Conservation (phyloP, 92 coral and sea anemone genomes). For the Virgularia gustaviana region DNA sequence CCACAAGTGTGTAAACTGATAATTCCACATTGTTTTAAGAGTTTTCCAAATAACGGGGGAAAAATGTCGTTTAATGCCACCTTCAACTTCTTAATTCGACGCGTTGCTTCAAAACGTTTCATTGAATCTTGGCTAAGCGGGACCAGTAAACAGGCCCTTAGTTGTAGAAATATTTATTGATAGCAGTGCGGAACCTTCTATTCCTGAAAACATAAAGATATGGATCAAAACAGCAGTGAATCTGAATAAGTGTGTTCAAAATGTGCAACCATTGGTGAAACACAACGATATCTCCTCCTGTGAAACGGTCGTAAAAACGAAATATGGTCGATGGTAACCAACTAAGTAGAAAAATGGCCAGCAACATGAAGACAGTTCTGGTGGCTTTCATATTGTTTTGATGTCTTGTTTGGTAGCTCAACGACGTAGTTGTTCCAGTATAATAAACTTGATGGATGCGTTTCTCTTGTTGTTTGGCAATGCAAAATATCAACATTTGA, state of each 20-base stretch:
- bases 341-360: slow-evolving; percentile 7
- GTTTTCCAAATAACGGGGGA: too few species aligned
- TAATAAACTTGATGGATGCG: too few species aligned
- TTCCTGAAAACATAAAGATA: slow-evolving; percentile 17
- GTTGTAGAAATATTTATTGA: background rate
- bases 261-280: slow-evolving; percentile 18
- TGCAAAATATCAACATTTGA: slow-evolving; percentile 4
- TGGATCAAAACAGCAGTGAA: slow-evolving; percentile 26
- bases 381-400: slow-evolving; percentile 30
- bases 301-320: slow-evolving; percentile 22
- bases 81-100: too few species aligned
- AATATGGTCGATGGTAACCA: slow-evolving; percentile 25
- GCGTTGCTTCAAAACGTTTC: too few species aligned
- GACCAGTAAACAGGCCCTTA: background rate
- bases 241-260: slow-evolving; percentile 26
- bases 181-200: background rate
- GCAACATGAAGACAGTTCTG: background rate
- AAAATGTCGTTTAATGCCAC: too few species aligned
- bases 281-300: background rate
- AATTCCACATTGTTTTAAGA: too few species aligned
- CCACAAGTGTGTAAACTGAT: too few species aligned
- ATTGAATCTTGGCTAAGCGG: background rate
- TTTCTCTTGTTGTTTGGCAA: background rate
- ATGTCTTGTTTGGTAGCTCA: too few species aligned
- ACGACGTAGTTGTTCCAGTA: too few species aligned